Evolutionary conservation across 2,113 vertebrate genomes (phyloP).

Genomic region (Limanda limanda): DNA sequence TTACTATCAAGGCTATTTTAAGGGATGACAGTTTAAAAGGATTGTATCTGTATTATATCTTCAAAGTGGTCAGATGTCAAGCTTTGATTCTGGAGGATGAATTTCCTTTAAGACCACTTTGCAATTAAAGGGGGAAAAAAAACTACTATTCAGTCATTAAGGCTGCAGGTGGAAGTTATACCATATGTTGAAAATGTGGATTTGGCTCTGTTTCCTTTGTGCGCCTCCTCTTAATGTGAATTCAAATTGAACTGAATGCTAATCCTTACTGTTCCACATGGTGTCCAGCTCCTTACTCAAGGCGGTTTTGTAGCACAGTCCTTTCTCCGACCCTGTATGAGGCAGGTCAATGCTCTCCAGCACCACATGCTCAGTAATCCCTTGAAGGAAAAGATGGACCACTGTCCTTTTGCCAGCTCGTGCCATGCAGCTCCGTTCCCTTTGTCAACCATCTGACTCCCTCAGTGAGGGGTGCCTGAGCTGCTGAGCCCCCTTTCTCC

Average conservation of each 20-base stretch:
- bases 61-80: constrained; percentile 53
- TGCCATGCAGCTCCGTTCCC: constrained; percentile 65
- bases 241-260: constrained; percentile 55
- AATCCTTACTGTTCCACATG: constrained; percentile 61
- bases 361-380: constrained; percentile 75
- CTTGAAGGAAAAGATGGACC: constrained; percentile 67
- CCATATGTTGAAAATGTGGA: constrained; percentile 53
- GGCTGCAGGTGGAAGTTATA: constrained; percentile 47
- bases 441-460: constrained; percentile 67
- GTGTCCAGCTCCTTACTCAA: constrained; percentile 40
- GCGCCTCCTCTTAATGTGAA: constrained; percentile 38
- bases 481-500: constrained; percentile 64
- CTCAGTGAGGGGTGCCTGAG: constrained; percentile 57
- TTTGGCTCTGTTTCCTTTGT: constrained; percentile 49
- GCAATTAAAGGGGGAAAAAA: constrained; percentile 22
- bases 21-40: constrained; percentile 37
- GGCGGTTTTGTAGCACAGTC: constrained; percentile 17
- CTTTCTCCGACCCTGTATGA: constrained; percentile 65
- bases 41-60: constrained; percentile 37
- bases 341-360: constrained; percentile 61
- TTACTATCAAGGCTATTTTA: constrained; percentile 57
- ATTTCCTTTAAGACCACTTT: constrained; percentile 41
- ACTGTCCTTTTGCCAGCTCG: constrained; percentile 72
- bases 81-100: constrained; percentile 54
- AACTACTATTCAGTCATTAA: constrained; percentile 1